Conservation (phyloP, 2,888 invertebrate species). For the Chrysolina oricalcia region DNA sequence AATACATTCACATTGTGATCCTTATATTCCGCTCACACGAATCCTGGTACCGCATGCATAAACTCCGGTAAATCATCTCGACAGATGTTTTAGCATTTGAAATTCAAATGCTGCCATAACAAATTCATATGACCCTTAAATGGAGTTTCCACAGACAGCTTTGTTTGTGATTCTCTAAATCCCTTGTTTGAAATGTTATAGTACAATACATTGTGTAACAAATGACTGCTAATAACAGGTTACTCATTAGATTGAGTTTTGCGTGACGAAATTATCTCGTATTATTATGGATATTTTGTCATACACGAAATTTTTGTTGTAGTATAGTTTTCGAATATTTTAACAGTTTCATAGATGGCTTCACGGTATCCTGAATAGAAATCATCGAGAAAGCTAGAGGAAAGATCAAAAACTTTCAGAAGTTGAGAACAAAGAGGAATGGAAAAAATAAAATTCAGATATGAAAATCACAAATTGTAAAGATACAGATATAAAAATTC, state of each 20-base stretch:
- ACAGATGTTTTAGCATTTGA: background rate
- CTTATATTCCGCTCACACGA: background rate
- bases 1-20: background rate
- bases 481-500: too few relatives aligned
- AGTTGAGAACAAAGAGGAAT: too few relatives aligned
- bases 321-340: background rate
- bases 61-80: background rate
- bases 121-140: background rate
- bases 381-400: too few relatives aligned
- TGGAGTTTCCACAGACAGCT: slow-evolving; percentile 2
- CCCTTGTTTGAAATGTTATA: background rate
- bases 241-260: background rate
- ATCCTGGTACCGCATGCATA: background rate
- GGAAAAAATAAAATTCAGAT: too few relatives aligned
- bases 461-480: too few relatives aligned
- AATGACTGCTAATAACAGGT: slow-evolving; percentile 3
- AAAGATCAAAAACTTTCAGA: too few relatives aligned
- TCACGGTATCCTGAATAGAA: too few relatives aligned
- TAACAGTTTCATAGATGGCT: too few relatives aligned
- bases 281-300: background rate
- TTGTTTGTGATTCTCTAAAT: background rate
- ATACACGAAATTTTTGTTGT: background rate
- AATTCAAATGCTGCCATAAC: slow-evolving; percentile 7
- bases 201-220: background rate
- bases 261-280: background rate